These are phyloP conservation scores for Physeter macrocephalus DNA, from an alignment of 2,113 vertebrate genomes.

Conservation along the genomic window DNA sequence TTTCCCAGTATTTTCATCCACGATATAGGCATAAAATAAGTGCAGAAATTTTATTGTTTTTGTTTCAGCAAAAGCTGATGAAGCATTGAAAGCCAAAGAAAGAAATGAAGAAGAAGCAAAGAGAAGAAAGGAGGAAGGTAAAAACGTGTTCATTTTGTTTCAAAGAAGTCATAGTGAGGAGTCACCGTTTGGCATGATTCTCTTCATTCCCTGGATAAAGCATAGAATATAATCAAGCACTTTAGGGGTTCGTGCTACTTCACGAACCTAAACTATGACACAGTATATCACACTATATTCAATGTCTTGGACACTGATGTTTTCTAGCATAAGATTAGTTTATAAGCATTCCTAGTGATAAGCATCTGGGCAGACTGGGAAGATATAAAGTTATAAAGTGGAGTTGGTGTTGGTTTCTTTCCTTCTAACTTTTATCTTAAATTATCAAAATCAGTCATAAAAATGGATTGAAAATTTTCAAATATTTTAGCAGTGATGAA, in stretches of 20 bases:
- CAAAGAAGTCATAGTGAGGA: not conserved
- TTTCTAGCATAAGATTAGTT: not conserved
- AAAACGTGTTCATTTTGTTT: slow-evolving; percentile 8
- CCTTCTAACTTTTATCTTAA: not conserved
- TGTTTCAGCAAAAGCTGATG: slow-evolving; percentile 92
- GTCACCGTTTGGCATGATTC: not conserved
- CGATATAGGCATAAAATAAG: not conserved
- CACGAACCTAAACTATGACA: not conserved
- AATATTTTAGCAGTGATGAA: not conserved
- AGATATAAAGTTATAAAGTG: not conserved
- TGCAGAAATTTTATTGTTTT: slow-evolving; percentile 42
- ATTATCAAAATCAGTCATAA: not conserved
- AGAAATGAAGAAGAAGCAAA: slow-evolving; percentile 91
- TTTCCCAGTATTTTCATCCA: not conserved
- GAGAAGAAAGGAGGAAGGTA: slow-evolving; percentile 92
- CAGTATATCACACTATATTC: not conserved
- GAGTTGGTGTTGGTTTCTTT: not conserved
- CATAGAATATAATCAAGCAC: not conserved
- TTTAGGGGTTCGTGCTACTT: not conserved
- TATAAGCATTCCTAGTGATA: not conserved
- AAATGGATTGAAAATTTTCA: not conserved
- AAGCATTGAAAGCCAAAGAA: slow-evolving; percentile 92
- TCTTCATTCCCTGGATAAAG: not conserved
- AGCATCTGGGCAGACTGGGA: not conserved
- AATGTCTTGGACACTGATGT: not conserved